phyloP scores from a whole-genome alignment of 2,113 vertebrate genomes.

The Xenopus laevis region DNA sequence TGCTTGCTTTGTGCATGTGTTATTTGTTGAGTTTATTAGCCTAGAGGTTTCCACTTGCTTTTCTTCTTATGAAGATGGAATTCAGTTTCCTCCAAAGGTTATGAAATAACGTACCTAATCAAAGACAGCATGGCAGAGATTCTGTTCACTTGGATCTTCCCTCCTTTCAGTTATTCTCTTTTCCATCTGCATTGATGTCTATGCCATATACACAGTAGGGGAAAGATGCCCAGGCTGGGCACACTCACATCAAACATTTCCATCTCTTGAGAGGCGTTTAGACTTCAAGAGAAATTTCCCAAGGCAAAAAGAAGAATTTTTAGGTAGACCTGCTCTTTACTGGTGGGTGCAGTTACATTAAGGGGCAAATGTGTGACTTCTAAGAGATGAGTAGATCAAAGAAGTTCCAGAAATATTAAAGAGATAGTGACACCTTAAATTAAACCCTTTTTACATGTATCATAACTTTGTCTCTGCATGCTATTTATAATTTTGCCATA shows the following conservation, averaged over 20 bases:
- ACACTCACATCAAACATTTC: conserved; percentile 13
- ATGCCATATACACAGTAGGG: conserved; percentile 8
- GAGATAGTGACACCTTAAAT: too few relatives aligned
- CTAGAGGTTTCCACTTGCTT: too few relatives aligned
- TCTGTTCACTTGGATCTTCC: background rate
- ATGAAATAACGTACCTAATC: too few relatives aligned
- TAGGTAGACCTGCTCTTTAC: conserved; percentile 23
- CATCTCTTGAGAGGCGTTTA: background rate
- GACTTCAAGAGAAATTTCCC: background rate
- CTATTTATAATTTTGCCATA: too few relatives aligned
- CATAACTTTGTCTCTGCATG: too few relatives aligned
- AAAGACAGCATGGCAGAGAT: too few relatives aligned
- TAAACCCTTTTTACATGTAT: too few relatives aligned
- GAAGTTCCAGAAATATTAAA: background rate
- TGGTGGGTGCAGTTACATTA: background rate
- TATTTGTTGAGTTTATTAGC: too few relatives aligned
- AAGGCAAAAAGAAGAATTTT: conserved; percentile 10
- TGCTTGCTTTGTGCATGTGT: too few relatives aligned
- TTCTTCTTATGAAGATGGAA: too few relatives aligned
- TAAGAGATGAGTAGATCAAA: conserved; percentile 6
- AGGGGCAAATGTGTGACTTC: background rate
- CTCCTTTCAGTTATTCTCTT: background rate
- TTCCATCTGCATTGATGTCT: conserved; percentile 32
- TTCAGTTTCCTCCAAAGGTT: too few relatives aligned
- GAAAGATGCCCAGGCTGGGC: conserved; percentile 3